Evolutionary conservation across 1,140 invertebrate genomes (phyloP), one percentile per base, ranked within the genome.

Genomic region (Lepidostoma basale): DNA sequence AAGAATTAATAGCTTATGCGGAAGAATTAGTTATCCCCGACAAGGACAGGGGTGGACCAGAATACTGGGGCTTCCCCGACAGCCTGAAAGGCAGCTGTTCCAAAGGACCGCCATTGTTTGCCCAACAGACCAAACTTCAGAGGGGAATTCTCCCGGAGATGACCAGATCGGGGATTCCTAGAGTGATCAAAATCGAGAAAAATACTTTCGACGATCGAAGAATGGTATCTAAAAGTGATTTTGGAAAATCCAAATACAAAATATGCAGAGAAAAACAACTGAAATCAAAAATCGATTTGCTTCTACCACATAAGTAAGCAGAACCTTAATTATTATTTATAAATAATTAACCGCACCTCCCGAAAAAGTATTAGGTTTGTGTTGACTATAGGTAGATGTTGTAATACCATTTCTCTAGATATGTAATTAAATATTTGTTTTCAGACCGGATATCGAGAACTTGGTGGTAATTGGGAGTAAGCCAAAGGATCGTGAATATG

Each of bases 141-240:
- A 36, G 58, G 10, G 73, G 70, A 10, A 4, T 73, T 10, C 16
- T 44, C 1, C 74, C 70, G 0, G 67, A 74, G 2, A 23, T 76
- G 1, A 73, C 68, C 5, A 66, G 72, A 30, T 70, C 76, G 8
- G 75, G 52, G 3, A 3, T 76, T 1, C 76, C 78, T 0, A 64
- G 69, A 3, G 20, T 75, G 0, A 76, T 73, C 2, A 65, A 70
- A 9, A 62, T 63, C n/a, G 78, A 79, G 18, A 77, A 77, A 52
- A 45, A 62, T 22, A 47, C 26, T 39, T 28, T 16, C 30, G 45
- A 64, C 9, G 62, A 40, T 9, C 5, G 22, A 23, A 49, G 23
- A 33, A 30, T 4, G 8, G 3, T 30, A 18, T 58, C 20, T 42
- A 23, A 23, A 14, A 40, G 20, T 8, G 30, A 25, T 60, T 66